phyloP scores from a whole-genome alignment of 2,888 invertebrate species.

The Chloroclystis v-ata region DNA sequence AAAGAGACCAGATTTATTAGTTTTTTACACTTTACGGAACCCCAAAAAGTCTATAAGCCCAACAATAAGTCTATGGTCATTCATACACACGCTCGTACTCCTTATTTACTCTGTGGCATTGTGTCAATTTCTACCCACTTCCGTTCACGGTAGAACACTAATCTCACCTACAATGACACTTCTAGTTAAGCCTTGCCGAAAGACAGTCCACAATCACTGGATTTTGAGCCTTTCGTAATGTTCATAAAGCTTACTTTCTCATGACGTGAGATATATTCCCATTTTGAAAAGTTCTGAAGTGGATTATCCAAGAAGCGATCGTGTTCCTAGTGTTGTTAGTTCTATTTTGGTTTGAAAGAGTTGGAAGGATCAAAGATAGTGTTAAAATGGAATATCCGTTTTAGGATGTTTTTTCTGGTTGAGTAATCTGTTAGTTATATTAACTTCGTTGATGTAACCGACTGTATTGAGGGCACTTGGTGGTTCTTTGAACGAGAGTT shows the following conservation, averaged over 20 bases:
- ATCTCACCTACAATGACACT: constrained; percentile 53
- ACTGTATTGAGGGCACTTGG: constrained; percentile 20
- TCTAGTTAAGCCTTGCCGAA: constrained; percentile 42
- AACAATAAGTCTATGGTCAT: constrained; percentile 25
- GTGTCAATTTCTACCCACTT: constrained; percentile 48
- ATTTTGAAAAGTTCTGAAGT: constrained; percentile 1
- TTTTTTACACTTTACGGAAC: neutral
- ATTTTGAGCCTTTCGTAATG: constrained; percentile 3
- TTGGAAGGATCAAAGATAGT: constrained; percentile 27
- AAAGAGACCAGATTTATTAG: too few species aligned
- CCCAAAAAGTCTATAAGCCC: constrained; percentile 11
- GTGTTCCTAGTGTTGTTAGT: accelerated
- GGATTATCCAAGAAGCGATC: constrained; percentile 8
- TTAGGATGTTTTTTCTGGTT: constrained; percentile 33
- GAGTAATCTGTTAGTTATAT: constrained; percentile 45
- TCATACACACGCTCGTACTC: constrained; percentile 47
- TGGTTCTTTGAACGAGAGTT: constrained; percentile 12
- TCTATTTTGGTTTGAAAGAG: constrained; percentile 15
- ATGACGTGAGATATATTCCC: neutral
- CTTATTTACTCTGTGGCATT: constrained; percentile 37
- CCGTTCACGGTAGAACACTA: constrained; percentile 56
- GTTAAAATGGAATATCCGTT: constrained; percentile 38
- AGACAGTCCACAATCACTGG: constrained; percentile 9
- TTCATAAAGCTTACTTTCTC: neutral
- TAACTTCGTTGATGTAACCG: constrained; percentile 38